Base-by-base conservation (phyloP, 1,140 invertebrate species). In the Lysiphlebus fabarum region DNA sequence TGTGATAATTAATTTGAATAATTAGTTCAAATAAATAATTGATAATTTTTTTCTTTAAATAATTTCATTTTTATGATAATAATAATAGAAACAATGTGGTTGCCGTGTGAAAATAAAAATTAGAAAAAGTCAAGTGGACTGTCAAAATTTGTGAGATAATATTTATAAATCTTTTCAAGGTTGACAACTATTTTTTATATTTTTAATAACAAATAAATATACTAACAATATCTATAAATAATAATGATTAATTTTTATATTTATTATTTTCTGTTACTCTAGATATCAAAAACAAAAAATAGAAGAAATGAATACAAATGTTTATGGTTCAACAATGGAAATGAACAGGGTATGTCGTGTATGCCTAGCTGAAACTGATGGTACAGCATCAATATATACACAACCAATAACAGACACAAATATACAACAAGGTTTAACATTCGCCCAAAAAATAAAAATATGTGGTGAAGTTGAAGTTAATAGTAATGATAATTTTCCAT, bases 401-500 rank as follows among this genome's bases (percentile, higher is more conserved):
- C 17, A 26, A 26, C 17, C 17, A 26, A 26, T 26, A 26, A 26
- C 17, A 26, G 17, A 26, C 17, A 26, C 17, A 26, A 26, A 26
- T 26, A 26, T 26, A 59, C 1, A 61, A 58, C 11, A 64, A 72
- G 53, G 60, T 68, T 43, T 59, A 68, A 1, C 65, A 65, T 53
- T 66, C 78, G 49, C 59, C 70, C 70, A 74, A 37, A 78, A 77
- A 49, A 79, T 78, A 60, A 70, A 77, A 68, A 47, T 73, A 6
- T 78, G 74, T 40, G 77, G 77, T 6, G 72, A 67, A 7, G 70
- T 79, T 9, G 74, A 79, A 43, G 73, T 78, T 56, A 62, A 78
- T 5, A 70, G 74, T 53, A 70, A 76, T 47, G 77, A 79, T 64
- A 76, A 76, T n/a, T 64, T 79, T 10, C 77, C 77, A 42, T 71